Percentiles rank a stretch among this genome's conserved stretches.
phyloP scores from a whole-genome alignment of 2,113 vertebrate genomes.

The Microcebus murinus region DNA sequence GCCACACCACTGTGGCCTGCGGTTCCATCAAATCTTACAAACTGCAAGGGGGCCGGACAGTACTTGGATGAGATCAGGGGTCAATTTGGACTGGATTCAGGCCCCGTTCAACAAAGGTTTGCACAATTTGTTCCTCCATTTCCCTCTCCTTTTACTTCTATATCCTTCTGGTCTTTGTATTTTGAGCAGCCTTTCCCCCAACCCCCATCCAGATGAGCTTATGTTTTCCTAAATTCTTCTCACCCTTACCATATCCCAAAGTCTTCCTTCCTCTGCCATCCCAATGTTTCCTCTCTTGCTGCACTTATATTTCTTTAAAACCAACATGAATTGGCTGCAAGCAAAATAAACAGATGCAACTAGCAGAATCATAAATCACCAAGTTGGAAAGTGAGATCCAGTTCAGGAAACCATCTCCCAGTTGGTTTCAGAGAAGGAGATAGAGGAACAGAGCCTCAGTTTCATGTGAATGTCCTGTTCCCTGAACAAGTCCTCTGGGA shows the following conservation, averaged over 20 bases:
- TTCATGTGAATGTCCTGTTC: slow-evolving; percentile 23
- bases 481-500: neutral
- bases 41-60: slow-evolving; percentile 55
- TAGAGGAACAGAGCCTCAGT: neutral
- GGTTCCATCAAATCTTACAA: slow-evolving; percentile 52
- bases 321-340: slow-evolving; percentile 65
- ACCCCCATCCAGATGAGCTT: neutral
- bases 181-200: neutral
- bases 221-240: slow-evolving; percentile 61
- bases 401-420: slow-evolving; percentile 34
- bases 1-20: slow-evolving; percentile 67
- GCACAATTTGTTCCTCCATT: neutral
- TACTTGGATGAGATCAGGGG: slow-evolving; percentile 44
- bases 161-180: neutral
- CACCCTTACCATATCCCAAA: slow-evolving; percentile 30
- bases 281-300: slow-evolving; percentile 41
- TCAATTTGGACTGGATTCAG: slow-evolving; percentile 46
- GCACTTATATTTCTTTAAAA: slow-evolving; percentile 70
- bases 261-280: slow-evolving; percentile 59
- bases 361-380: slow-evolving; percentile 62
- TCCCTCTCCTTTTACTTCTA: neutral
- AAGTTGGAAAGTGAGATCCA: neutral
- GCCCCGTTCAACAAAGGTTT: neutral
- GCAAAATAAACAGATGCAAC: slow-evolving; percentile 72
- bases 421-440: slow-evolving; percentile 14